Evolutionary conservation across 2,797 vertebrate species (phyloP).

Genomic region (Rhinophrynus dorsalis): DNA sequence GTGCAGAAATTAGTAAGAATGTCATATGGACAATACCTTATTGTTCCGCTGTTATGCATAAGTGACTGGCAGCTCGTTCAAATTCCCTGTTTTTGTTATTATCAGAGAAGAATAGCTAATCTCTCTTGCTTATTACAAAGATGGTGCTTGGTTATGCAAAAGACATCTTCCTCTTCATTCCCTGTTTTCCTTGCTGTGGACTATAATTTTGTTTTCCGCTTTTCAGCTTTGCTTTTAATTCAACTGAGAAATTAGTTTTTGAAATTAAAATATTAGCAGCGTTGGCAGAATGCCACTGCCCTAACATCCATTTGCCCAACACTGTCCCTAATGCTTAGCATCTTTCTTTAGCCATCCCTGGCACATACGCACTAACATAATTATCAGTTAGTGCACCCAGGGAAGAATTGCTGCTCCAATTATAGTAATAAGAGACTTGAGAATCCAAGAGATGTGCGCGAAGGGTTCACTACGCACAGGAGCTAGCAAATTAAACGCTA

Average conservation of each 20-base stretch:
- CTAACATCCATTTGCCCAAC: slow-evolving; percentile 36
- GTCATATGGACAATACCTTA: slow-evolving; percentile 31
- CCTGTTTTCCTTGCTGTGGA: slow-evolving; percentile 17
- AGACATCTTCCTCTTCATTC: slow-evolving; percentile 12
- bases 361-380: slow-evolving; percentile 29
- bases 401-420: slow-evolving; percentile 37
- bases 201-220: slow-evolving; percentile 25
- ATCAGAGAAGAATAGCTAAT: slow-evolving; percentile 39
- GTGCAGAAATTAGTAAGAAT: slow-evolving; percentile 38
- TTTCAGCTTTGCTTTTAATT: slow-evolving; percentile 33
- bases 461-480: neutral
- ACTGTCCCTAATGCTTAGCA: slow-evolving; percentile 33
- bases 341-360: slow-evolving; percentile 26
- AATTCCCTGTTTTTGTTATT: slow-evolving; percentile 23
- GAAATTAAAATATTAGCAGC: slow-evolving; percentile 45
- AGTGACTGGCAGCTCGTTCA: slow-evolving; percentile 27
- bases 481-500: slow-evolving; percentile 2
- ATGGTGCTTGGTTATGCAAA: slow-evolving; percentile 27
- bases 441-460: slow-evolving; percentile 6
- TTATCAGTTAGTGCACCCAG: slow-evolving; percentile 33
- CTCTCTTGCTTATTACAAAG: slow-evolving; percentile 38
- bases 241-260: slow-evolving; percentile 42
- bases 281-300: slow-evolving; percentile 32
- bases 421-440: slow-evolving; percentile 27
- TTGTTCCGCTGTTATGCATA: slow-evolving; percentile 22